Percentiles rank a stretch among this genome's conserved stretches.
These are phyloP conservation scores for Axinella damicornis DNA, from an alignment of 37 sponge, comb jelly and placozoan species.

Conservation along the genomic window DNA sequence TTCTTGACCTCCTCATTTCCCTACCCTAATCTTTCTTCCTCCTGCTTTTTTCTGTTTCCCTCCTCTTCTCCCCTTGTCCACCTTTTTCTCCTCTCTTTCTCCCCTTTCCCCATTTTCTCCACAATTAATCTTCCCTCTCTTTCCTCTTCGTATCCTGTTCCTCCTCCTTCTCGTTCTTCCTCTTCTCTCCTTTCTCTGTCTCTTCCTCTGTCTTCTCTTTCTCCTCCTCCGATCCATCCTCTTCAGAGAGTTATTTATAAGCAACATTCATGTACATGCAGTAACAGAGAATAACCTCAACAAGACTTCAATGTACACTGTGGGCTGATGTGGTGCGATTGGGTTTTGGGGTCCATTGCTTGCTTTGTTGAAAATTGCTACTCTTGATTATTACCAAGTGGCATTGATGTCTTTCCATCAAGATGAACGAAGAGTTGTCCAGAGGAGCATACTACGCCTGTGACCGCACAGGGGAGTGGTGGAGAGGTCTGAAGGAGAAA, in stretches of 20 bases:
- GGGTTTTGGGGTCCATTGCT: neutral
- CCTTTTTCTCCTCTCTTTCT: too few species aligned
- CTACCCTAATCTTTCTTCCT: too few species aligned
- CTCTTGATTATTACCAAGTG: too few species aligned
- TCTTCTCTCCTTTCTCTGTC: neutral
- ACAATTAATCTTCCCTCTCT: neutral
- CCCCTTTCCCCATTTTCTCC: neutral
- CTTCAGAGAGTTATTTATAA: neutral
- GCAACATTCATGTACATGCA: slow-evolving; percentile 73
- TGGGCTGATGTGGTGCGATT: neutral
- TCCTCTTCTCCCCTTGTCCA: too few species aligned
- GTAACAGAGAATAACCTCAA: too few species aligned
- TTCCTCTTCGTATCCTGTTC: neutral
- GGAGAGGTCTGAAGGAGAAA: slow-evolving; percentile 69
- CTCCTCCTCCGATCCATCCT: neutral
- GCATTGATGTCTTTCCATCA: neutral
- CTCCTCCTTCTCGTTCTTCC: neutral
- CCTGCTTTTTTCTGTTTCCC: too few species aligned
- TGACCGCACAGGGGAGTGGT: slow-evolving; percentile 45
- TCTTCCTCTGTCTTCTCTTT: neutral
- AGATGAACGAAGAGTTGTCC: slow-evolving; percentile 25
- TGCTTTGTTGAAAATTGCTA: too few species aligned
- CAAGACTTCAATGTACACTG: neutral
- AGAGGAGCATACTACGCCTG: neutral
- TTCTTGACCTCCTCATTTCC: too few species aligned